Base-by-base conservation (phyloP, 2,888 invertebrate genomes). In the Hipparchia sbordonii region DNA sequence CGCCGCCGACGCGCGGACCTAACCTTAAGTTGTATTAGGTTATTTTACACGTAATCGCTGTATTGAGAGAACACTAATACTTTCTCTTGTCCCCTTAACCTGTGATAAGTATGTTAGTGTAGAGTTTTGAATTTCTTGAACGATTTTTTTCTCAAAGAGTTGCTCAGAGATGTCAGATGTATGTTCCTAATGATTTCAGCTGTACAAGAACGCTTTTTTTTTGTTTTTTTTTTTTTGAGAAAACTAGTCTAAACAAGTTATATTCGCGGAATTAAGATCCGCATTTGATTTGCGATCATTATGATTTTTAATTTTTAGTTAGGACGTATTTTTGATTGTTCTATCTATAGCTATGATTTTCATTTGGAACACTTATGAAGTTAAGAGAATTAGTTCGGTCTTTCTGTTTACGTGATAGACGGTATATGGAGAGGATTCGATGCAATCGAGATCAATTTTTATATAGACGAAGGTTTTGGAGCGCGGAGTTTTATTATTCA, bases 1-100 rank as follows among this genome's bases (percentile, higher is more conserved):
- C 79, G 78, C 78, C 76, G 80, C 83, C 82, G 81, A 82, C 79
- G 80, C 77, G 86, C 85, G 84, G 82, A 83, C 85, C 85, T 90
- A 87, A 85, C 82, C 83, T 87, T 90, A 87, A 90, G 89, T 90
- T 91, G 89, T 90, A 87, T 91, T 90, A 91, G 89, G 90, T 87
- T 87, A 84, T 87, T 84, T 65, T 86, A 84, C 85, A 85, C 83
- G 81, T 86, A 86, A 87, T 89, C 89, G 87, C 86, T 89, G 88
- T 89, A 89, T 88, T 87, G 89, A 91, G 92, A 93, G 92, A 92
- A 91, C 89, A 89, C 89, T 92, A 89, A 90, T 90, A 91, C 89
- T 92, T 91, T 92, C 91, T 93, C 92, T 92, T 92, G 92, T 92
- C 92, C 93, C 92, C 90, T 91, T 92, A 91, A 93, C 93, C 93